Evolutionary conservation across 2,113 vertebrate genomes (phyloP).

Genomic region (Regulus satrapa): DNA sequence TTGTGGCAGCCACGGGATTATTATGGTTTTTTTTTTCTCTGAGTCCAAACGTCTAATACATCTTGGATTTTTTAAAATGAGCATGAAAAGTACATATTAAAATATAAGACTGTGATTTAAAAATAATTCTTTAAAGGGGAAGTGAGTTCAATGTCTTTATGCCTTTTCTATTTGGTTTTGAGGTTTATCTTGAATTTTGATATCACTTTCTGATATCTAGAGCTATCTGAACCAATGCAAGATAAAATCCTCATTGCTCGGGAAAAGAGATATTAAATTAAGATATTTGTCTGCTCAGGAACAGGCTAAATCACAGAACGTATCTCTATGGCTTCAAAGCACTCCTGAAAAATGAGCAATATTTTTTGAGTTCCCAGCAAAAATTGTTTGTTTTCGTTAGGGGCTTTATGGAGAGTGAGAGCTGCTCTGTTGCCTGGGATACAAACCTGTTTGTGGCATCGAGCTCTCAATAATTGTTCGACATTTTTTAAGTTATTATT

Average conservation of each 20-base stretch:
- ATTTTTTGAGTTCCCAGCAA: neutral
- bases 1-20: neutral
- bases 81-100: neutral
- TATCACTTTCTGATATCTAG: neutral
- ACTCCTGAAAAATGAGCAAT: neutral
- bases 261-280: neutral
- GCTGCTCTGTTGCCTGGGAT: neutral
- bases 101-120: neutral
- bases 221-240: neutral
- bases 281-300: neutral
- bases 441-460: neutral
- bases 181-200: neutral
- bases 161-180: neutral
- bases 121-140: neutral
- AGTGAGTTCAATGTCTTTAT: neutral
- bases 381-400: neutral
- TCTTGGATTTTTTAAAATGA: neutral
- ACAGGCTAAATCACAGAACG: too few species aligned
- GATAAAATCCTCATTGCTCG: neutral
- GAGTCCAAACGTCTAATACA: neutral
- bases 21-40: neutral
- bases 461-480: neutral
- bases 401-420: neutral
- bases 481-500: constrained; percentile 38
- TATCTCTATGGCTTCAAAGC: neutral